Evolutionary conservation across 1,140 invertebrate genomes (phyloP), one percentile per base, ranked within the genome.

Genomic region (Asbolus verrucosus): DNA sequence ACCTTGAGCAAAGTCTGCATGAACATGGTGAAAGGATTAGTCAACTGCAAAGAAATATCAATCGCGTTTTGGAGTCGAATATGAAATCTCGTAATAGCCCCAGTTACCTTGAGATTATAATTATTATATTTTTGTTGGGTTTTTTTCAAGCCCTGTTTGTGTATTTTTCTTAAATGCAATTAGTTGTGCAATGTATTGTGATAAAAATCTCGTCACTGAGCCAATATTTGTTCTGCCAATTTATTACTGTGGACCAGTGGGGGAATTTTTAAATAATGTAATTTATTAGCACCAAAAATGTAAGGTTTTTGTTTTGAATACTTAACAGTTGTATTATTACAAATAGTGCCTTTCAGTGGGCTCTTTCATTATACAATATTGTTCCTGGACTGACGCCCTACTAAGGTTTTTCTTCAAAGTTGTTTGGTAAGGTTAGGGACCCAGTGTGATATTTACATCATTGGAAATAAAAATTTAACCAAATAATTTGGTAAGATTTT

Each of bases 1-100:
- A 78, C 62, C 60, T 80, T 6, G 74, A 79, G 46, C 73, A 76
- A 59, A 68, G 71, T 36, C 31, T 80, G 2, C 71, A 73, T 62
- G 75, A 76, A 19, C 75, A 78, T 24, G 73, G 76, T 5, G 71
- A 77, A 13, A 77, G 74, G 54, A 70, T 80, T 11, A 73, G 72
- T 39, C 69, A 74, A 41, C 31, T 80, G 6, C 77, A 79, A 69
- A 65, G 61, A 30, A 73, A 70, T 31, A 54, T 79, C 41, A 72
- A 61, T 14, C 61, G 63, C 6, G 31, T 74, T 30, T 18, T 76
- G 6, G 65, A 72, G 16, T 33, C 41, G 0, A 74, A 72, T 50
- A 65, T 38, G 39, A 71, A 50, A 6, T 19, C 24, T 14, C 31
- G 24, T 36, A 21, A 39, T 60, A 41, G 36, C 15, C 61, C 61